phyloP scores from a whole-genome alignment of 2,888 invertebrate species.

The Caenorhabditis sp. region DNA sequence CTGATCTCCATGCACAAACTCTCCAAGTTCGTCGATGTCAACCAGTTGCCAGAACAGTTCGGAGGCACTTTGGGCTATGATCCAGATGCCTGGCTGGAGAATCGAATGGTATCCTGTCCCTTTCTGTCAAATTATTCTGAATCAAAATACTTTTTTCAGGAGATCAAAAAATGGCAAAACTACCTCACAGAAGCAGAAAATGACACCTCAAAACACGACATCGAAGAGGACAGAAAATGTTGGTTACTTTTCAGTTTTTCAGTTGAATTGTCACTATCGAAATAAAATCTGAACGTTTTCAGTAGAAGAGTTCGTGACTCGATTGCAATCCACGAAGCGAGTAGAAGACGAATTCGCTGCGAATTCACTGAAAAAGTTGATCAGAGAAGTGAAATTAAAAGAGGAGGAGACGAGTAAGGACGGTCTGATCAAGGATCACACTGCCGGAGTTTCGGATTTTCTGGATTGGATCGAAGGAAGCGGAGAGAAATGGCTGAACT shows the following conservation, averaged over 20 bases:
- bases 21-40: constrained; percentile 87
- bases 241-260: no score
- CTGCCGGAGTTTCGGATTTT: constrained; percentile 70
- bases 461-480: constrained; percentile 85
- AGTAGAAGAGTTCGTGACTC: constrained; percentile 58
- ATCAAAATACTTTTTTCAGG: constrained; percentile 19
- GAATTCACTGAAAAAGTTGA: constrained; percentile 49
- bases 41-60: constrained; percentile 88
- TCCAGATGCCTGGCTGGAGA: constrained; percentile 89
- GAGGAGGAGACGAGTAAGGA: constrained; percentile 68
- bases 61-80: constrained; percentile 89
- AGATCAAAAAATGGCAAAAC: constrained; percentile 56
- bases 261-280: no score
- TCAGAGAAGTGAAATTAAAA: constrained; percentile 53
- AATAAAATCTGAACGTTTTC: constrained; percentile 18
- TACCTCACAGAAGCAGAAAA: constrained; percentile 38
- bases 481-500: constrained; percentile 89
- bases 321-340: constrained; percentile 45
- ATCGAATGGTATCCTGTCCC: constrained; percentile 87
- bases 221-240: constrained; percentile 50
- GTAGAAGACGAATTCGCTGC: constrained; percentile 62
- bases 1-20: constrained; percentile 88
- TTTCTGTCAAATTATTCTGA: neutral
- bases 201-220: constrained; percentile 40
- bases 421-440: constrained; percentile 71